Percentiles rank a stretch among this genome's conserved stretches.
Evolutionary conservation across 2,888 invertebrate species (phyloP).

Genomic region (Acrobasis repandana): DNA sequence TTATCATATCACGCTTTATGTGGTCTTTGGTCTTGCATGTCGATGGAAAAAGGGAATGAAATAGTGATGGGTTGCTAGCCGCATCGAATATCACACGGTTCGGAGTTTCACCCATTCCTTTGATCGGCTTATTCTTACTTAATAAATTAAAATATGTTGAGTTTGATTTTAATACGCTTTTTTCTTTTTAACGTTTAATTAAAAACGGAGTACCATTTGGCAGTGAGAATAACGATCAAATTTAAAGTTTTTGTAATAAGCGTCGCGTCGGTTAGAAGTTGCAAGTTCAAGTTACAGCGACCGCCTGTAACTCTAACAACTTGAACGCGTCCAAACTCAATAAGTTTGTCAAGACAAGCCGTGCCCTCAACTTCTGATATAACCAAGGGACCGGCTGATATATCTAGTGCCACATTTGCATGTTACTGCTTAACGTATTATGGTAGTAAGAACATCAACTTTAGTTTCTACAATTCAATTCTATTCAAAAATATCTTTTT

Average conservation of each 20-base stretch:
- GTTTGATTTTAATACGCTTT: too few species aligned
- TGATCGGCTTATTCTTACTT: too few species aligned
- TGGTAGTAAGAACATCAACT: too few species aligned
- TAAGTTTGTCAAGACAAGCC: conserved; percentile 15
- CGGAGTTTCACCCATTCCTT: too few species aligned
- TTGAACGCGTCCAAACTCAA: conserved; percentile 18
- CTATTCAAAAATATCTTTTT: too few species aligned
- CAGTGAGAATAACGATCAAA: conserved; percentile 32
- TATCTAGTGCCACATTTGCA: conserved; percentile 4
- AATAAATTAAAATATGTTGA: too few species aligned
- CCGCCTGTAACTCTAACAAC: conserved; percentile 26
- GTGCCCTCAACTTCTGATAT: conserved; percentile 15
- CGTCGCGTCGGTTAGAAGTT: conserved; percentile 35
- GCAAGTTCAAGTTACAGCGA: conserved; percentile 37
- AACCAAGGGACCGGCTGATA: background rate
- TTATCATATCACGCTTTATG: too few species aligned
- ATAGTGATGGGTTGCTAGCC: too few species aligned
- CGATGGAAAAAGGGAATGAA: too few species aligned
- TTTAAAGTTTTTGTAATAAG: conserved; percentile 54
- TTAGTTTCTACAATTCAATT: too few species aligned
- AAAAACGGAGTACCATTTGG: background rate
- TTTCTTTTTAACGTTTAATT: background rate
- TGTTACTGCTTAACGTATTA: background rate
- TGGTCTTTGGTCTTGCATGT: too few species aligned
- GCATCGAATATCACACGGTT: too few species aligned